Evolutionary conservation across 1,140 invertebrate species (phyloP).

Genomic region (Temnothorax longispinosus): DNA sequence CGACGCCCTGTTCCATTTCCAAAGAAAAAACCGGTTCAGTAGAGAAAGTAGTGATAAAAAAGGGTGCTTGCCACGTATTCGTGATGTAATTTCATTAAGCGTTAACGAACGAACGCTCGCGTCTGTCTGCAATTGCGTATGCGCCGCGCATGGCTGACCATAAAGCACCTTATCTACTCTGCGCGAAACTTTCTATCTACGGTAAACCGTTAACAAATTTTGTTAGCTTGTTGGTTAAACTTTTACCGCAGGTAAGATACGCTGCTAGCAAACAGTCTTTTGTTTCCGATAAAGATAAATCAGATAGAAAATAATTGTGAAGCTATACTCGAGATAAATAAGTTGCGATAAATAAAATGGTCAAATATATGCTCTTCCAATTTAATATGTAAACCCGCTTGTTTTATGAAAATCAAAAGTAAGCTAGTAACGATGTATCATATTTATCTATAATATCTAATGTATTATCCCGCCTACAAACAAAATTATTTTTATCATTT

Average conservation of each 20-base stretch:
- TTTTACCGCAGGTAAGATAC: background rate
- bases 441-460: background rate
- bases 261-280: background rate
- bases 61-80: background rate
- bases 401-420: background rate
- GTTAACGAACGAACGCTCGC: background rate
- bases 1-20: background rate
- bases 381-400: background rate
- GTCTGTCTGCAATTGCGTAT: background rate
- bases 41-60: background rate
- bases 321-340: background rate
- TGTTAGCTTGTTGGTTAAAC: slow-evolving; percentile 13
- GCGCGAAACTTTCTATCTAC: slow-evolving; percentile 15
- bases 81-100: background rate
- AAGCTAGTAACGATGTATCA: background rate
- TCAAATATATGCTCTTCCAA: background rate
- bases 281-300: background rate
- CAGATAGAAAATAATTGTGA: background rate
- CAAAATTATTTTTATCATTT: background rate
- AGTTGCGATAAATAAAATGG: background rate
- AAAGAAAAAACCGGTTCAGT: background rate
- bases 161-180: slow-evolving; percentile 34
- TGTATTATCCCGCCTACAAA: background rate
- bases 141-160: background rate
- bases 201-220: slow-evolving; percentile 20